phyloP scores from a whole-genome alignment of 2,888 invertebrate genomes.

The Hemistola chrysoprasaria region DNA sequence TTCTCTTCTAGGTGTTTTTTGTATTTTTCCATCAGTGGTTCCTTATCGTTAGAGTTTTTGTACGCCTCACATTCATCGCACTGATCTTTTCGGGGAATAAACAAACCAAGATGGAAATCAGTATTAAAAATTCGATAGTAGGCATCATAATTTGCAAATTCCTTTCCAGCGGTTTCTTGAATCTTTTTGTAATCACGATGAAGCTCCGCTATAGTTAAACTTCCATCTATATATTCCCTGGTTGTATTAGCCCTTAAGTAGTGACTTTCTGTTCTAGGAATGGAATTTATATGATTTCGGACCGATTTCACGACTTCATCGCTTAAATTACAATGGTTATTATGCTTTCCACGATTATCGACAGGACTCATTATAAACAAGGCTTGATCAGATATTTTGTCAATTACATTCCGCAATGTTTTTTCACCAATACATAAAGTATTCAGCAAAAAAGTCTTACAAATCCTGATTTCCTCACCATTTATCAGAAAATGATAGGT shows the following conservation, averaged over 20 bases:
- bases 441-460: conserved; percentile 28
- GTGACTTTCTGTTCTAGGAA: conserved; percentile 2
- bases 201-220: too few relatives aligned
- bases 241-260: conserved; percentile 1
- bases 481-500: conserved; percentile 25
- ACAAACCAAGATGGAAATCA: too few relatives aligned
- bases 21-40: too few relatives aligned
- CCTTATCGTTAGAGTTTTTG: too few relatives aligned
- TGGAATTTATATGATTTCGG: background rate
- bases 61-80: too few relatives aligned
- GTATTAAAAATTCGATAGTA: too few relatives aligned
- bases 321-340: conserved; percentile 20
- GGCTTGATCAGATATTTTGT: conserved; percentile 18
- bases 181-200: too few relatives aligned
- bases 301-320: conserved; percentile 28
- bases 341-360: conserved; percentile 31
- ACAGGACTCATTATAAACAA: conserved; percentile 17
- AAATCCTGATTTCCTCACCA: conserved; percentile 26
- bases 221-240: background rate
- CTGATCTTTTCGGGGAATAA: too few relatives aligned
- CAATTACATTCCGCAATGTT: conserved; percentile 28
- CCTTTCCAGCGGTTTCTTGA: too few relatives aligned
- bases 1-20: too few relatives aligned
- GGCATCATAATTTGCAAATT: too few relatives aligned
- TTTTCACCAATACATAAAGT: conserved; percentile 28